Conservation (phyloP, 2,797 vertebrate species). For the Echiichthys vipera region DNA sequence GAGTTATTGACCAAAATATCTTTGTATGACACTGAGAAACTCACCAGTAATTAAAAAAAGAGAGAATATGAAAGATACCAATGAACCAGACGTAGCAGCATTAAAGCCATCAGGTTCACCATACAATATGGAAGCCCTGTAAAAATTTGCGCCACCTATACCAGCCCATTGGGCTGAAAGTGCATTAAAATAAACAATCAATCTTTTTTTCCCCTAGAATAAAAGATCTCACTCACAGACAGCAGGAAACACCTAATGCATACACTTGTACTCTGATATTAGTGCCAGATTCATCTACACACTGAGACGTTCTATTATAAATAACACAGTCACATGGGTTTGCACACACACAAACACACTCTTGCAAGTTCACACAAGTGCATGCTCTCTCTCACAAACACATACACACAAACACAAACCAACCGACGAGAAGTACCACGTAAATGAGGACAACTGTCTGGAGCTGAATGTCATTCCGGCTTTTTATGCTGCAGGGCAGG, state of each 20-base stretch:
- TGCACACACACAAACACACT: slow-evolving; percentile 17
- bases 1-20: not conserved
- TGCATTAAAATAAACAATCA: not conserved
- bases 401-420: too few relatives aligned
- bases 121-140: too few relatives aligned
- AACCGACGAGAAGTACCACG: too few relatives aligned
- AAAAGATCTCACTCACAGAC: slow-evolving; percentile 8
- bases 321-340: slow-evolving; percentile 28
- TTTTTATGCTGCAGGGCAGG: too few relatives aligned
- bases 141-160: not conserved
- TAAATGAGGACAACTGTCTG: too few relatives aligned
- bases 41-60: too few relatives aligned
- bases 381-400: slow-evolving; percentile 43
- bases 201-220: not conserved
- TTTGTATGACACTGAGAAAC: too few relatives aligned
- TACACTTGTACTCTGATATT: slow-evolving; percentile 42
- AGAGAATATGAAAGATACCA: not conserved
- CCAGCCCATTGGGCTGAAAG: not conserved
- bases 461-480: too few relatives aligned
- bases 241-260: slow-evolving; percentile 13
- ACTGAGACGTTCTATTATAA: slow-evolving; percentile 34
- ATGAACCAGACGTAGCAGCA: too few relatives aligned
- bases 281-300: slow-evolving; percentile 42
- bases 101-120: too few relatives aligned
- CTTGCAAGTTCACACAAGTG: slow-evolving; percentile 40